Evolutionary conservation across 2,113 vertebrate genomes (phyloP).

Genomic region (Elachura formosa): DNA sequence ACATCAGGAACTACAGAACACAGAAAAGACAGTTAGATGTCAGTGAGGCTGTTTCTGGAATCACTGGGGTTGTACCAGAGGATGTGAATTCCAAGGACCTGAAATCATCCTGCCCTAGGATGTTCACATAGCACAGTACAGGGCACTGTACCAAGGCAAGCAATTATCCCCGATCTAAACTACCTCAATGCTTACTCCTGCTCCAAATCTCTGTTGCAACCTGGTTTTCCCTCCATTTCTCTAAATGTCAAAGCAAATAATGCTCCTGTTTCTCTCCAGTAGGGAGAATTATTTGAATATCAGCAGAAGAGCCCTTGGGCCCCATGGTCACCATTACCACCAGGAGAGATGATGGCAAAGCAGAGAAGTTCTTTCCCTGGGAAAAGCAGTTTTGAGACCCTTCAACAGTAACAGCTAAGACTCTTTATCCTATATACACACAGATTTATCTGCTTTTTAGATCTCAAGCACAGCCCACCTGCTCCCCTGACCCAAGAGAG

Average conservation of each 20-base stretch:
- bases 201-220: not conserved
- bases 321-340: not conserved
- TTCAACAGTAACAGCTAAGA: not conserved
- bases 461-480: not conserved
- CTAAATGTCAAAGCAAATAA: not conserved
- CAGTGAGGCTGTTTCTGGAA: not conserved
- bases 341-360: not conserved
- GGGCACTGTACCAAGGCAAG: not conserved
- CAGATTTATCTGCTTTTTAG: not conserved
- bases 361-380: not conserved
- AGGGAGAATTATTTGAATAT: not conserved
- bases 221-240: not conserved
- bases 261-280: not conserved
- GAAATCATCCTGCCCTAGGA: not conserved
- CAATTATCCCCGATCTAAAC: not conserved
- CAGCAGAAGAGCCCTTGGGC: not conserved
- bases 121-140: fast-evolving
- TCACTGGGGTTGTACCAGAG: not conserved
- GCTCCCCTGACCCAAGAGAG: not conserved
- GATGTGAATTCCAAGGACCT: not conserved
- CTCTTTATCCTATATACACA: not conserved
- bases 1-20: not conserved
- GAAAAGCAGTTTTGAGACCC: not conserved
- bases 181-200: not conserved
- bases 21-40: not conserved